Conservation (phyloP, 2,888 invertebrate species). For the Drosophila greeni region DNA sequence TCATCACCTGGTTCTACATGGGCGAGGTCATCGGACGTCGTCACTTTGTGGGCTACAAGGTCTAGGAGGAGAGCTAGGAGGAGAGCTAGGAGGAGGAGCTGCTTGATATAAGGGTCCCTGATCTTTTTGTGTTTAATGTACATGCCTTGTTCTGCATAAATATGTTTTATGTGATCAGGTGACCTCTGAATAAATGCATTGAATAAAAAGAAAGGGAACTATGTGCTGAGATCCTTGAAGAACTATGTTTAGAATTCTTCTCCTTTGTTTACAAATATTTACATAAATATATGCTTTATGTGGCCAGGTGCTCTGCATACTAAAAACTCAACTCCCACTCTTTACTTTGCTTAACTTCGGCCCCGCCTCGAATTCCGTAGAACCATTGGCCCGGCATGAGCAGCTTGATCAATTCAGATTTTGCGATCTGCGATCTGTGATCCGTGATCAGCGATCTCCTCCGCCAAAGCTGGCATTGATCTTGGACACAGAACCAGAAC, state of each 20-base stretch:
- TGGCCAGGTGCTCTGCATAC: slow-evolving; percentile 26
- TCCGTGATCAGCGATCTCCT: slow-evolving; percentile 7
- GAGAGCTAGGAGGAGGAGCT: not conserved
- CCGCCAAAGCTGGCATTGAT: slow-evolving; percentile 67
- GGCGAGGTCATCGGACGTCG: slow-evolving; percentile 65
- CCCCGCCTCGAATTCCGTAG: slow-evolving; percentile 59
- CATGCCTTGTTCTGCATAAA: slow-evolving; percentile 7
- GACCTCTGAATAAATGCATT: slow-evolving; percentile 30
- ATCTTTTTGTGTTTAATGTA: slow-evolving; percentile 13
- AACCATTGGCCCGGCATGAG: slow-evolving; percentile 43
- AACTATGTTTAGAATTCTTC: not conserved
- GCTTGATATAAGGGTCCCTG: not conserved
- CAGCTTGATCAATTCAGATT: slow-evolving; percentile 46
- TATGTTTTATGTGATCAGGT: slow-evolving; percentile 11
- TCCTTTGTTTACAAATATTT: slow-evolving; percentile 8
- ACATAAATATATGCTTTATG: slow-evolving; percentile 14
- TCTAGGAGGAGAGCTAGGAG: slow-evolving; percentile 44
- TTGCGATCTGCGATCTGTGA: slow-evolving; percentile 14
- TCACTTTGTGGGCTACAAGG: slow-evolving; percentile 63
- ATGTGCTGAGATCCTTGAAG: too few relatives aligned
- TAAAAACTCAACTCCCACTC: slow-evolving; percentile 20
- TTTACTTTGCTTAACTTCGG: not conserved
- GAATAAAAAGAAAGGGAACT: not conserved
- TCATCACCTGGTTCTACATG: slow-evolving; percentile 62
- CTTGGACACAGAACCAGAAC: slow-evolving; percentile 48